Percentiles rank a stretch among this genome's conserved stretches.
Conservation (phyloP, 2,797 vertebrate genomes). For the Okamejei kenojei region DNA sequence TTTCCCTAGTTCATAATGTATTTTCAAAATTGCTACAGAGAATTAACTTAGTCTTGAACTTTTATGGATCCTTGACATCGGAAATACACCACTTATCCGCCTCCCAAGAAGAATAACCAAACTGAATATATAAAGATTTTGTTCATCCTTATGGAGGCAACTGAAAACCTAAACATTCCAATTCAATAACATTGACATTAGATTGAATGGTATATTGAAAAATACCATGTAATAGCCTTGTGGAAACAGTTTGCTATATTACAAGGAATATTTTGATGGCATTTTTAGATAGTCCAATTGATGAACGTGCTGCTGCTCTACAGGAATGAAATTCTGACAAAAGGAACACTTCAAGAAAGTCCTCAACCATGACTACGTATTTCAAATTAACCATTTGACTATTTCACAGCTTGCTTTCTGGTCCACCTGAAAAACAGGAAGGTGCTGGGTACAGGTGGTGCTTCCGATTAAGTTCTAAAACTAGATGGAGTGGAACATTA, state of each 20-base stretch:
- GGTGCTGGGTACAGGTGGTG: too few species aligned
- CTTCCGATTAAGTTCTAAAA: too few species aligned
- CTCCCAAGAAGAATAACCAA: neutral
- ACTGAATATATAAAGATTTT: neutral
- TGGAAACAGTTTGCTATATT: neutral
- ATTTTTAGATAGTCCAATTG: neutral
- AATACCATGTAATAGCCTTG: neutral
- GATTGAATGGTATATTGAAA: neutral
- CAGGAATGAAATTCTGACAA: too few species aligned
- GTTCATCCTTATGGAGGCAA: neutral
- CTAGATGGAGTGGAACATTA: too few species aligned
- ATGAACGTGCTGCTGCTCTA: neutral
- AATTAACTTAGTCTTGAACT: neutral
- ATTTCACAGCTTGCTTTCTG: too few species aligned
- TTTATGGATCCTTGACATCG: neutral
- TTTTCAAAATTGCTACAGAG: neutral
- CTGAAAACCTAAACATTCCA: neutral
- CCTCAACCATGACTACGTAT: too few species aligned
- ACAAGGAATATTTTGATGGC: neutral
- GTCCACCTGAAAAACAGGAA: too few species aligned
- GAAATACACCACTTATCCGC: neutral
- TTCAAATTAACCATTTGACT: too few species aligned
- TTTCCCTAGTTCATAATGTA: neutral
- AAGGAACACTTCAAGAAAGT: too few species aligned
- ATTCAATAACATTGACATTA: neutral